Conservation (phyloP, 1,140 invertebrate genomes). For the Idris sp. region DNA sequence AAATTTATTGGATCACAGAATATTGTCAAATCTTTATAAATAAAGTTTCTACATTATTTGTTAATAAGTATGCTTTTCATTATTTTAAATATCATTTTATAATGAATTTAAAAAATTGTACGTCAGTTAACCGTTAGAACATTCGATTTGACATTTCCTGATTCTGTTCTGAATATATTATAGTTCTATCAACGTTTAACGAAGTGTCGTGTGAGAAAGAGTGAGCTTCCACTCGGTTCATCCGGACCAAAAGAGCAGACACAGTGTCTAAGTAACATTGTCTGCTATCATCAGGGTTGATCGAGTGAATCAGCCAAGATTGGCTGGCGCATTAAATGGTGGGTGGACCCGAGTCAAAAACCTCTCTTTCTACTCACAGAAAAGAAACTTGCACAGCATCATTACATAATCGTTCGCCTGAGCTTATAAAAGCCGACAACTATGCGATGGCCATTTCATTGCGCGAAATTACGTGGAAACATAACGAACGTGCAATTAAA, state of each 20-base stretch:
- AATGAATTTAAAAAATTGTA: too few relatives aligned
- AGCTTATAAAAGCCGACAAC: constrained; percentile 68
- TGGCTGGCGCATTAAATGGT: constrained; percentile 31
- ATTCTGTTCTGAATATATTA: constrained; percentile 11
- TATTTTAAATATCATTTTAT: too few relatives aligned
- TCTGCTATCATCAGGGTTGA: constrained; percentile 27
- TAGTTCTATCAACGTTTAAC: not conserved
- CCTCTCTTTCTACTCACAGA: constrained; percentile 6
- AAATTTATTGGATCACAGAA: too few relatives aligned
- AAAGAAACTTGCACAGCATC: constrained; percentile 26
- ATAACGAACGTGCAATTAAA: not conserved
- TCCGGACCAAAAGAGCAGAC: constrained; percentile 23
- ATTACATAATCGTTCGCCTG: constrained; percentile 57
- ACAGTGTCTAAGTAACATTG: constrained; percentile 17
- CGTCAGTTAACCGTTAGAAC: too few relatives aligned
- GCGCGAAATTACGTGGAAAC: constrained; percentile 12
- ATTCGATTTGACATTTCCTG: constrained; percentile 26
- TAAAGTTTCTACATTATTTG: too few relatives aligned
- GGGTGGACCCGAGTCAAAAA: constrained; percentile 9
- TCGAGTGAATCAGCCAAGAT: constrained; percentile 38
- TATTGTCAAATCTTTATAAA: too few relatives aligned
- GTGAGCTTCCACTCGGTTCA: constrained; percentile 5
- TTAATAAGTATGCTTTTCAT: too few relatives aligned
- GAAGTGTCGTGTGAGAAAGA: constrained; percentile 26
- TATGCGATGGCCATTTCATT: constrained; percentile 19